Percentiles rank a stretch among this genome's conserved stretches.
phyloP scores from a whole-genome alignment of 1,140 invertebrate genomes.

The Lepidurus apus region DNA sequence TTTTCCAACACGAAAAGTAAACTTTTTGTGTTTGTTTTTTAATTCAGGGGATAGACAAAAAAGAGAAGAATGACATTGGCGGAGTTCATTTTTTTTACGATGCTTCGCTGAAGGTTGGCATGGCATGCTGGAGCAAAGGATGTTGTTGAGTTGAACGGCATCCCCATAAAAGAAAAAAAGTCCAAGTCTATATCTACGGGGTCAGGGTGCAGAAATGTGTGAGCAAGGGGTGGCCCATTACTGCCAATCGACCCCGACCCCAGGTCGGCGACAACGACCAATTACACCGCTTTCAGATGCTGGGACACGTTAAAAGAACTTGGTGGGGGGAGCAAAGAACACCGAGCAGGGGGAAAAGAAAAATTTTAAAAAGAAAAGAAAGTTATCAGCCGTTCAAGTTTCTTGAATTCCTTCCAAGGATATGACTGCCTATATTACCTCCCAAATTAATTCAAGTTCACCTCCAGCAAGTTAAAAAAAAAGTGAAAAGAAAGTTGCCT shows the following conservation, averaged over 20 bases:
- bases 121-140: neutral
- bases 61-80: too few relatives aligned
- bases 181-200: neutral
- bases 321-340: neutral
- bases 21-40: too few relatives aligned
- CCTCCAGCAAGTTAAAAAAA: neutral
- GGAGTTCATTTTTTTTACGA: neutral
- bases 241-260: conserved; percentile 15
- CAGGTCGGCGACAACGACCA: conserved; percentile 7
- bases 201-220: neutral
- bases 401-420: neutral
- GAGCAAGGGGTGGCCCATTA: conserved; percentile 14
- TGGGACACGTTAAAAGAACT: neutral
- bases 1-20: too few relatives aligned
- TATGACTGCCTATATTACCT: neutral
- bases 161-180: neutral
- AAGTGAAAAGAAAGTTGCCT: neutral
- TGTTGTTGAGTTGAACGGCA: neutral
- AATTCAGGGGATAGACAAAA: too few relatives aligned
- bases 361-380: neutral
- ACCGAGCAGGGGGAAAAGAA: neutral
- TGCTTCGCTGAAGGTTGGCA: neutral
- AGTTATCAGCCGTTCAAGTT: neutral
- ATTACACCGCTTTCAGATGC: conserved; percentile 2
- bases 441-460: neutral